These are phyloP conservation scores for Cetoscarus ocellatus DNA, from an alignment of 2,797 vertebrate species.

Conservation along the genomic window DNA sequence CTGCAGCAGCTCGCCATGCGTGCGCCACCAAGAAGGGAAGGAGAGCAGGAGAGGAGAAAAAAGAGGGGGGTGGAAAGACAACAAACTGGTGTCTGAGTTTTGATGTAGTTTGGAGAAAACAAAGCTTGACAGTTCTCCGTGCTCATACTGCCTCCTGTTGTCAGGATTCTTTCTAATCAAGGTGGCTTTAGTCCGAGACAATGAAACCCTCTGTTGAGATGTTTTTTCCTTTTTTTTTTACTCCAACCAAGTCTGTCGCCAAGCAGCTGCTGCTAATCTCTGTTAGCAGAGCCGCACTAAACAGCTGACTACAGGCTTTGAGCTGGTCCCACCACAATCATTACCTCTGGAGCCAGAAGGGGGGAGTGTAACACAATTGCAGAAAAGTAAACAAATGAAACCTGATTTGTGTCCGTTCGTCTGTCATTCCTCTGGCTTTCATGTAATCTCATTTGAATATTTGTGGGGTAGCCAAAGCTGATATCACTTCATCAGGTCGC, in stretches of 20 bases:
- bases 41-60: slow-evolving; percentile 17
- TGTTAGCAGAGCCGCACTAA: slow-evolving; percentile 75
- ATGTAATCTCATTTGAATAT: slow-evolving; percentile 77
- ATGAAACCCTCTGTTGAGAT: slow-evolving; percentile 53
- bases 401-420: slow-evolving; percentile 73
- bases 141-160: slow-evolving; percentile 81
- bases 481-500: slow-evolving; percentile 66
- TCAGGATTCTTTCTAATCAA: slow-evolving; percentile 59
- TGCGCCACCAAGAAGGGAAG: slow-evolving; percentile 49
- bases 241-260: slow-evolving; percentile 61
- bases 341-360: slow-evolving; percentile 72
- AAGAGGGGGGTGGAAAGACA: slow-evolving; percentile 26
- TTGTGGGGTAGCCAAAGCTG: slow-evolving; percentile 64
- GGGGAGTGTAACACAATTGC: slow-evolving; percentile 72
- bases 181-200: slow-evolving; percentile 60
- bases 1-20: slow-evolving; percentile 82
- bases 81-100: slow-evolving; percentile 58
- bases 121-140: slow-evolving; percentile 58
- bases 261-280: slow-evolving; percentile 80
- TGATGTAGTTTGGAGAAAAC: slow-evolving; percentile 57
- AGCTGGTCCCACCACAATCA: slow-evolving; percentile 77
- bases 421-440: slow-evolving; percentile 72
- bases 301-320: slow-evolving; percentile 78
- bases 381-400: slow-evolving; percentile 79
- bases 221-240: slow-evolving; percentile 8